Conservation (phyloP, 2,888 invertebrate genomes). For the Schrankia costaestrigalis region DNA sequence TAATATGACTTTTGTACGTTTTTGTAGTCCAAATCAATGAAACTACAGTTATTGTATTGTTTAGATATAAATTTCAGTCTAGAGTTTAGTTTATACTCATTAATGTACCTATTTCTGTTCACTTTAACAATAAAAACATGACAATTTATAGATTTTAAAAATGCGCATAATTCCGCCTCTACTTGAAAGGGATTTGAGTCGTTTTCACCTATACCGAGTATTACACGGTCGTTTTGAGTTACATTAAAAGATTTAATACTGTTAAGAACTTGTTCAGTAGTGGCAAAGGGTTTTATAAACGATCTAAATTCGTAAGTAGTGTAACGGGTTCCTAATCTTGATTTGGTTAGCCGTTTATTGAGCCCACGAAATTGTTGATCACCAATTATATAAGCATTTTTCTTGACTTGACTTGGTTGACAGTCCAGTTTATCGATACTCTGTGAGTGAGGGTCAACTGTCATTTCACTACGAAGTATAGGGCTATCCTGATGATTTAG, state of each 20-base stretch:
- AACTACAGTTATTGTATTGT: too few relatives aligned
- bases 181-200: neutral
- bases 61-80: too few relatives aligned
- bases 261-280: neutral
- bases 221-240: neutral
- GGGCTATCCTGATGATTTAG: neutral
- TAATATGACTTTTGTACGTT: too few relatives aligned
- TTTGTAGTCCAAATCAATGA: too few relatives aligned
- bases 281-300: neutral
- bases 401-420: too few relatives aligned
- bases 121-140: too few relatives aligned
- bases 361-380: neutral
- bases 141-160: neutral
- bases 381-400: neutral
- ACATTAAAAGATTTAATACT: neutral
- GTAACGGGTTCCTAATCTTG: too few relatives aligned
- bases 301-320: neutral
- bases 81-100: too few relatives aligned
- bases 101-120: too few relatives aligned
- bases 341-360: too few relatives aligned
- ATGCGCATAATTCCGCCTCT: neutral
- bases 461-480: neutral
- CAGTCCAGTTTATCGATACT: too few relatives aligned
- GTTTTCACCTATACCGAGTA: neutral
- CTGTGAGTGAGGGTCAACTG: neutral